Base-by-base conservation (phyloP, 2,797 vertebrate species). In the Danio jaintianensis region DNA sequence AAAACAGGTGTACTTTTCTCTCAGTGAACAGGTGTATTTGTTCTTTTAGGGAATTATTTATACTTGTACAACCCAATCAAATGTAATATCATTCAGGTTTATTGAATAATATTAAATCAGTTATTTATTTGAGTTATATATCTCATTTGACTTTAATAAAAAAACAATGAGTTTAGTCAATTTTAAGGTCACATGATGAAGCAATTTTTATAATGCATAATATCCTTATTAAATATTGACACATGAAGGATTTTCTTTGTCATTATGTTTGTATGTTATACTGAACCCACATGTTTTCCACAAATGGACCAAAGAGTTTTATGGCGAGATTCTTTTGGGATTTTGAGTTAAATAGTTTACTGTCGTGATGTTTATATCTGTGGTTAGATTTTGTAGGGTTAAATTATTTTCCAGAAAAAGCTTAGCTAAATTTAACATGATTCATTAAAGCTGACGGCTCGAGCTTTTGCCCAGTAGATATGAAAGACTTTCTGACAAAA, bases 231-330 rank as follows among this genome's bases (percentile, higher is more conserved):
- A 16, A 58, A 45, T 58, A 29, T 22, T 59, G 2, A 45, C 40
- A 36, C 53, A 20, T 56, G 0, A 71, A 56, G n/a, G 36, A 71
- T 20, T 20, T 70, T 53, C 38, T 4, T 10, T 2, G 9, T 3
- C 38, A 69, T 8, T 11, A 73, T 50, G 3, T 53, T 53, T 53
- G 62, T 63, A 6, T 43, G 18, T 75, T 53, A 20, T 13, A 16
- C 6, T 45, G 18, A 64, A 42, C 20, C 42, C 3, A 50, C n/a
- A 3, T 10, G 4, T 53, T 71, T 62, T 71, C 47, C 45, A 63
- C 38, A 10, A 43, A 42, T 53, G 77, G 77, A 53, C 58, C 66
- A 78, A 79, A 71, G 67, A 79, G 29, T 70, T 52, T n/a, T 47
- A 12, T 70, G 36, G 18, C 15, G 79, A 11, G 11, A 52, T 22